These are phyloP conservation scores for Indicator maculatus DNA, from an alignment of 2,113 vertebrate genomes.

Conservation along the genomic window DNA sequence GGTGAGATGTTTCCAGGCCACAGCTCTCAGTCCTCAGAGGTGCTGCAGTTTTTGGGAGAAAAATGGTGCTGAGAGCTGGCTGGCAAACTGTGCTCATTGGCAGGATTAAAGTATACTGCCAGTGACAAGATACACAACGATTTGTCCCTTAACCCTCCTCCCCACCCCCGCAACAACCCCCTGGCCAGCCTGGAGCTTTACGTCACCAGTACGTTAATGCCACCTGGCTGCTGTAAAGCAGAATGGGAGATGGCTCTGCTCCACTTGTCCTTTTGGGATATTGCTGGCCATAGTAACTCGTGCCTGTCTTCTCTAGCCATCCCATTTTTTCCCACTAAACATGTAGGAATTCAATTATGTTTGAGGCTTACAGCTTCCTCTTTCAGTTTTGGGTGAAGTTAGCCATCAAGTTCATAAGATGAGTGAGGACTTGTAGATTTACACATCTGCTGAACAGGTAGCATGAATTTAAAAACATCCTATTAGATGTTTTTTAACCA, in stretches of 20 bases:
- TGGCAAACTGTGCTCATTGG: background rate
- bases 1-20: background rate
- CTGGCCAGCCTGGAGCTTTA: background rate
- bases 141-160: background rate
- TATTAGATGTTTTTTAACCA: too few relatives aligned
- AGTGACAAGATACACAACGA: background rate
- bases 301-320: background rate
- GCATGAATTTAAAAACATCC: background rate
- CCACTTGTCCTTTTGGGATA: background rate
- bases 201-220: background rate
- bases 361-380: background rate
- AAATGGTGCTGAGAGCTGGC: background rate
- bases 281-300: background rate
- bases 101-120: fast-evolving
- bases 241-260: background rate
- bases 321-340: background rate
- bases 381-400: background rate
- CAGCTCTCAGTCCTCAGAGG: background rate
- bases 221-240: background rate
- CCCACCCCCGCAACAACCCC: fast-evolving
- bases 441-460: background rate
- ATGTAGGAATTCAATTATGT: background rate
- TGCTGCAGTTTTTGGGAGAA: background rate
- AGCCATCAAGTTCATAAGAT: background rate
- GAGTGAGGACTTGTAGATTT: background rate